phyloP scores from a whole-genome alignment of 2,113 vertebrate genomes.

The Chelonoidis abingdonii region DNA sequence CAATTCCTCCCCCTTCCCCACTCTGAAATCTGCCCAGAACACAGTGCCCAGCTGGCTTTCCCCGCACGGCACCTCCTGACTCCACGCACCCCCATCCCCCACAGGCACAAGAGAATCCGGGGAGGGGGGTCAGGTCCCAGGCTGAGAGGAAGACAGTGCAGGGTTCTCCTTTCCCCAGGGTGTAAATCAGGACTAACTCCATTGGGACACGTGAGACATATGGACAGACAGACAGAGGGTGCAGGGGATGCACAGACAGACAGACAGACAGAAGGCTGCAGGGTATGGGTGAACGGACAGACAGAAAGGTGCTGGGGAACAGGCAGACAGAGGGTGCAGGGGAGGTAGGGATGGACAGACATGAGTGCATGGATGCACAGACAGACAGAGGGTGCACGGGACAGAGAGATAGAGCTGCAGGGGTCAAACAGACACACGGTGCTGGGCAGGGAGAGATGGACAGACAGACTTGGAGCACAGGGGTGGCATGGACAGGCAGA shows the following conservation, averaged over 20 bases:
- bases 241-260: not conserved
- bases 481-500: slow-evolving; percentile 10
- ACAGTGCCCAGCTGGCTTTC: not conserved
- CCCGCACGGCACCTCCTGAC: not conserved
- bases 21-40: not conserved
- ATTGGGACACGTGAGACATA: not conserved
- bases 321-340: not conserved
- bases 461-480: not conserved
- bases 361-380: not conserved
- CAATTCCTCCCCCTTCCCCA: not conserved
- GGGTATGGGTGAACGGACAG: not conserved
- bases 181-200: too few relatives aligned
- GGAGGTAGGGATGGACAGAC: not conserved
- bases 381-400: not conserved
- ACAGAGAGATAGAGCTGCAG: slow-evolving; percentile 59
- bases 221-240: not conserved
- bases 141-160: not conserved
- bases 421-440: slow-evolving; percentile 78
- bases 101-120: not conserved
- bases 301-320: not conserved
- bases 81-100: not conserved
- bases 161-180: not conserved
- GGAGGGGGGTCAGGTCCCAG: not conserved
- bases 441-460: slow-evolving; percentile 49
- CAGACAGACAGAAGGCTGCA: not conserved